A percentile compares a stretch with the other conserved stretches of the same genome.
phyloP scores from a whole-genome alignment of 1,140 invertebrate species.

The Thaumetopoea pityocampa region DNA sequence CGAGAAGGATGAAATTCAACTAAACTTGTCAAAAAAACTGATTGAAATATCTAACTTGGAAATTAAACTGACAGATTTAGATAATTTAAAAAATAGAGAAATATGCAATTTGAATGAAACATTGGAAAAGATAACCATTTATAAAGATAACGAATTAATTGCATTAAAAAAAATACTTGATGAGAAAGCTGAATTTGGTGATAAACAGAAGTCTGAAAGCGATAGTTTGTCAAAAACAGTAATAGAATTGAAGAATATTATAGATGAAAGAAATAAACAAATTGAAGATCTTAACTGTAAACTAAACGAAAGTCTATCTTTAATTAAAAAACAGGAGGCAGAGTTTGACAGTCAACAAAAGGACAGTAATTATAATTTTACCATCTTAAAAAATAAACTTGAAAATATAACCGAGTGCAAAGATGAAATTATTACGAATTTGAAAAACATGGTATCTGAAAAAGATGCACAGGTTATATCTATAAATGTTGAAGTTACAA shows the following conservation, averaged over 20 bases:
- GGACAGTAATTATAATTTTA: constrained; percentile 27
- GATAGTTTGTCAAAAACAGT: constrained; percentile 29
- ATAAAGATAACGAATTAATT: constrained; percentile 26
- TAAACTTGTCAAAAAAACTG: constrained; percentile 14
- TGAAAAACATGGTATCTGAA: constrained; percentile 34
- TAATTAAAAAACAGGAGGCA: constrained; percentile 25
- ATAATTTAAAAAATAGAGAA: constrained; percentile 17
- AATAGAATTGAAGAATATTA: constrained; percentile 28
- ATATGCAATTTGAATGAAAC: constrained; percentile 22
- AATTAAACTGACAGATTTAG: constrained; percentile 12
- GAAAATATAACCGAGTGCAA: constrained; percentile 31
- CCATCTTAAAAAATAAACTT: constrained; percentile 36
- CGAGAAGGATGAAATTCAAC: constrained; percentile 16
- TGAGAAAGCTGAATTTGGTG: constrained; percentile 19
- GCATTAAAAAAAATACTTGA: constrained; percentile 16
- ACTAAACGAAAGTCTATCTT: constrained; percentile 24
- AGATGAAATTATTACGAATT: constrained; percentile 40
- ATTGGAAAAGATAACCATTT: constrained; percentile 19
- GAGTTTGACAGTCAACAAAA: constrained; percentile 31
- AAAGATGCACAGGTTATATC: constrained; percentile 42
- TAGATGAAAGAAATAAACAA: constrained; percentile 26
- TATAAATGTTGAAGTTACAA: constrained; percentile 40
- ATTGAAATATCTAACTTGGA: constrained; percentile 23
- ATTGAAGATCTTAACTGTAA: constrained; percentile 28
- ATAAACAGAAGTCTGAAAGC: constrained; percentile 19